Conservation (phyloP, 30 jellyfish, hydroid and myxozoan species). For the Pelagia noctiluca region DNA sequence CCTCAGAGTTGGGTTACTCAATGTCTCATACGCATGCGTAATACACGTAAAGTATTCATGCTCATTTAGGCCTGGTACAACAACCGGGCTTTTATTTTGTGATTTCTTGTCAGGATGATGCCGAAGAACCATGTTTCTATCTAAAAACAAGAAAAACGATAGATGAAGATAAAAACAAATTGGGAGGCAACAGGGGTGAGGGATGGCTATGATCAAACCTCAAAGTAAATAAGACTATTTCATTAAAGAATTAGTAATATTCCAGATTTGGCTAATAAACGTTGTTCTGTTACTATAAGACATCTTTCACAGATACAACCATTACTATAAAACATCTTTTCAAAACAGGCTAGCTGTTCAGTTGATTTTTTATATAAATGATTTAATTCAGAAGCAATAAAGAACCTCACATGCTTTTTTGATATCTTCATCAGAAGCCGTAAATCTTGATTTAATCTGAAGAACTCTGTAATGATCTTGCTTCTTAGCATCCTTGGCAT, state of each 20-base stretch:
- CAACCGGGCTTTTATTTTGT: conserved; percentile 11
- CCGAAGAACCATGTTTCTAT: conserved; percentile 81
- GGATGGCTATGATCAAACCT: background rate
- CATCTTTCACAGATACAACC: too few species aligned
- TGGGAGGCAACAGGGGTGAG: background rate
- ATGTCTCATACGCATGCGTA: conserved; percentile 89
- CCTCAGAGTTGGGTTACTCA: conserved; percentile 75
- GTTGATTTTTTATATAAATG: too few species aligned
- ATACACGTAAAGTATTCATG: conserved; percentile 95
- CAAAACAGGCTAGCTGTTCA: too few species aligned
- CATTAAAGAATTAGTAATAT: too few species aligned
- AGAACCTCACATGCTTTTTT: conserved; percentile 84
- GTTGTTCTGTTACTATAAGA: too few species aligned
- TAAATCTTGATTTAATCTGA: conserved; percentile 70
- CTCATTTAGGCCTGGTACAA: conserved; percentile 81
- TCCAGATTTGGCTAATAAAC: too few species aligned
- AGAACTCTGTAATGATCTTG: conserved; percentile 98
- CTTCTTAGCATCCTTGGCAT: conserved; percentile 90
- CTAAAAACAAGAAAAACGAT: conserved; percentile 18
- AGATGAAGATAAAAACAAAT: background rate
- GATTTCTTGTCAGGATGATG: conserved; percentile 96
- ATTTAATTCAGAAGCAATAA: too few species aligned
- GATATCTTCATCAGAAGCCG: conserved; percentile 93
- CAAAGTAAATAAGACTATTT: background rate
- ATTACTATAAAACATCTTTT: too few species aligned